A percentile compares a stretch with the other conserved stretches of the same genome.
These are phyloP conservation scores for Illadopsis cleaveri DNA, from an alignment of 2,113 vertebrate species.

Conservation along the genomic window DNA sequence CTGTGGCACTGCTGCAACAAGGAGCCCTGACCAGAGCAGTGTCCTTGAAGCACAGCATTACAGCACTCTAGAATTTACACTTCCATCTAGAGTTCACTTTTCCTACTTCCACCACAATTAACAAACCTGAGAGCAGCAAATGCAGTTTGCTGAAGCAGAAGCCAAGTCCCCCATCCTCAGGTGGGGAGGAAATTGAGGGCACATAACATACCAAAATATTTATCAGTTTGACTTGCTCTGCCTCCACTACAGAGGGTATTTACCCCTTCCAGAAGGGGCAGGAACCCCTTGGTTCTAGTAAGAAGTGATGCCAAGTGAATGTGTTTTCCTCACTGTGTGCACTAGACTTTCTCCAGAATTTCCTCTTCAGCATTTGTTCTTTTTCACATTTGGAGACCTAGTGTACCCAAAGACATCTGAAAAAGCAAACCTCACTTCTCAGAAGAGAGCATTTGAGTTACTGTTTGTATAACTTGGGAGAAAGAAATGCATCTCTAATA, in stretches of 20 bases:
- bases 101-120: neutral
- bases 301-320: neutral
- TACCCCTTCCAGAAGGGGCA: neutral
- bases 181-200: accelerated
- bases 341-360: neutral
- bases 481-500: neutral
- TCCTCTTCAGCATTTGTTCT: neutral
- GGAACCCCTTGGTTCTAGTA: neutral
- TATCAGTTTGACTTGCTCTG: neutral
- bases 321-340: neutral
- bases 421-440: neutral
- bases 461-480: neutral
- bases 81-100: neutral
- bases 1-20: accelerated
- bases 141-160: neutral
- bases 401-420: neutral
- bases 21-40: neutral
- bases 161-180: accelerated
- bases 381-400: neutral
- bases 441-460: neutral
- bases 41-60: neutral
- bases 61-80: neutral
- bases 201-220: neutral
- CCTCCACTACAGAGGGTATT: neutral
- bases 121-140: neutral